These are phyloP conservation scores for Hyperopisus bebe DNA, from an alignment of 2,113 vertebrate genomes.

Conservation along the genomic window DNA sequence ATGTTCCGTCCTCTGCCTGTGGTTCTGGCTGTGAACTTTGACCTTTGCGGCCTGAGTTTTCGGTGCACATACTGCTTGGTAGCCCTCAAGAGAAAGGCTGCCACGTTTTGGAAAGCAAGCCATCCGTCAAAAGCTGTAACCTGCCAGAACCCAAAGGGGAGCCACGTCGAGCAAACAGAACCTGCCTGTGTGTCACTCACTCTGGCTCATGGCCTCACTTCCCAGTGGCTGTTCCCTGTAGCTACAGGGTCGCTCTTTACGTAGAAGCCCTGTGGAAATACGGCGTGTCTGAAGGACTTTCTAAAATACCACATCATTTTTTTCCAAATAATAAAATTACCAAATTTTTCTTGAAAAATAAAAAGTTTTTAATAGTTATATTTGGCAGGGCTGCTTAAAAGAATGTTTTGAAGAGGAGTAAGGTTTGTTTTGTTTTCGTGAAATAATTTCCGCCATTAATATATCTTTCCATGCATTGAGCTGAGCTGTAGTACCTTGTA, in stretches of 20 bases:
- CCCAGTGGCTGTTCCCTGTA: constrained; percentile 32
- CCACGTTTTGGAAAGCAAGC: background rate
- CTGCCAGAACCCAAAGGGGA: background rate
- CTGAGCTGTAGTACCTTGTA: background rate
- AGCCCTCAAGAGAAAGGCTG: background rate
- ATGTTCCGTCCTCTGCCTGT: constrained; percentile 12
- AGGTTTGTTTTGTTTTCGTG: constrained; percentile 26
- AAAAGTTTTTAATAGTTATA: constrained; percentile 41
- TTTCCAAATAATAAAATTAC: constrained; percentile 50
- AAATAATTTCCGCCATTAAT: constrained; percentile 27
- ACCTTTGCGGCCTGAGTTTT: constrained; percentile 30
- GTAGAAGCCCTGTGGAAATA: constrained; percentile 47
- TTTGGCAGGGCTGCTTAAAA: constrained; percentile 40
- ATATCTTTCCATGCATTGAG: constrained; percentile 23
- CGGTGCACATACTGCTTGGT: constrained; percentile 34
- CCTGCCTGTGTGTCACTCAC: constrained; percentile 35
- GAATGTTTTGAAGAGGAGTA: constrained; percentile 13
- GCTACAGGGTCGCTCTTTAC: constrained; percentile 37
- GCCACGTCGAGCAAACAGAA: constrained; percentile 22
- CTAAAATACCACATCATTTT: constrained; percentile 46
- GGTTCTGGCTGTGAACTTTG: constrained; percentile 36
- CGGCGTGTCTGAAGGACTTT: constrained; percentile 34
- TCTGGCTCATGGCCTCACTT: constrained; percentile 45
- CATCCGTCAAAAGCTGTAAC: background rate
- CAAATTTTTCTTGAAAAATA: constrained; percentile 37